These are phyloP conservation scores for Bathynomus jamesi DNA, from an alignment of 1,140 invertebrate genomes.

Conservation along the genomic window DNA sequence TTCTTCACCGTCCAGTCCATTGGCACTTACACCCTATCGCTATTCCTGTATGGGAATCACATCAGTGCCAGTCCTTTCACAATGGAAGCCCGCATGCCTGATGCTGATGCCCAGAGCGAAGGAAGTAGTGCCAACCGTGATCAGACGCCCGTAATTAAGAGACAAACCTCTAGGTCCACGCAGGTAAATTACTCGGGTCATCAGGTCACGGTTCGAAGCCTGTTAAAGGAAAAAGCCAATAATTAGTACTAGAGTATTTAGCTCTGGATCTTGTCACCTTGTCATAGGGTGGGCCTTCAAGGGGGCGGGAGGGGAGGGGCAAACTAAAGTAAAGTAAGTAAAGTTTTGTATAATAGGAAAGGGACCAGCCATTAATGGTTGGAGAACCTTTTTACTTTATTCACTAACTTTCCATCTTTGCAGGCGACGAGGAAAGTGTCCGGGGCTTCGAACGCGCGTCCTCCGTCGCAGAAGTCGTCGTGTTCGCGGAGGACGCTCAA, in stretches of 20 bases:
- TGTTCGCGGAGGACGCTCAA: conserved; percentile 27
- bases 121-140: conserved; percentile 38
- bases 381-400: too few relatives aligned
- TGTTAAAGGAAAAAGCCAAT: too few relatives aligned
- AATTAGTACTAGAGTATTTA: too few relatives aligned
- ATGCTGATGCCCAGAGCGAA: conserved; percentile 19
- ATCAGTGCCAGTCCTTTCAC: conserved; percentile 49
- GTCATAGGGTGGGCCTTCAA: too few relatives aligned
- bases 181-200: too few relatives aligned
- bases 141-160: conserved; percentile 36
- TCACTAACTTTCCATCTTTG: too few relatives aligned
- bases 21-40: conserved; percentile 44
- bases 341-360: too few relatives aligned
- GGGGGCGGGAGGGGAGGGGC: too few relatives aligned
- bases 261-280: too few relatives aligned
- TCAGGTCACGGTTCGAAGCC: too few relatives aligned
- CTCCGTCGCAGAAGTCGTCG: conserved; percentile 28
- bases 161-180: conserved; percentile 26
- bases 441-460: neutral
- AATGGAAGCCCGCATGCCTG: conserved; percentile 11
- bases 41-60: conserved; percentile 46
- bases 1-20: conserved; percentile 44
- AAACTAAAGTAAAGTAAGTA: too few relatives aligned
- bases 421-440: conserved; percentile 1
- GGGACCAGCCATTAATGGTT: too few relatives aligned